Percentiles rank a stretch among this genome's conserved stretches.
Evolutionary conservation across 2,888 invertebrate species (phyloP).

Genomic region (Aphrophora alni): DNA sequence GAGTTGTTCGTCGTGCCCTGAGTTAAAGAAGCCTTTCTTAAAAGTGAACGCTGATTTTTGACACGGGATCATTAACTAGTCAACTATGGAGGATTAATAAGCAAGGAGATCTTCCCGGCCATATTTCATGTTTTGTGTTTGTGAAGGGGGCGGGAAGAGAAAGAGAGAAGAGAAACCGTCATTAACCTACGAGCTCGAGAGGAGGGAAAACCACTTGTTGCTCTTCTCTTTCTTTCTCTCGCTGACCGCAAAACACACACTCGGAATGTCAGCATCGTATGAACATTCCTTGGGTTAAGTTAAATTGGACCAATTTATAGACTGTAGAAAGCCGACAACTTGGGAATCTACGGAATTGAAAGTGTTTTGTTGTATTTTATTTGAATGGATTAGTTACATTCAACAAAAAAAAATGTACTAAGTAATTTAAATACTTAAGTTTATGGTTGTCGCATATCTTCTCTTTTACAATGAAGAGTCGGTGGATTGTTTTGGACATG

Average conservation of each 20-base stretch:
- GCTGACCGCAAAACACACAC: background rate
- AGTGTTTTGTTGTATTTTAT: background rate
- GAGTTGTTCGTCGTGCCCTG: background rate
- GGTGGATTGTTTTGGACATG: too few species aligned
- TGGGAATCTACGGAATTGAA: background rate
- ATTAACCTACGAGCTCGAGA: background rate
- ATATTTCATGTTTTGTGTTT: slow-evolving; percentile 3
- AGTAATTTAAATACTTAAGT: too few species aligned
- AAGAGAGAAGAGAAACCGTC: background rate
- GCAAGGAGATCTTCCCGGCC: background rate
- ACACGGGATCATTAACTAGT: background rate
- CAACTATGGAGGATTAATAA: background rate
- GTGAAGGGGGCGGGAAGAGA: background rate
- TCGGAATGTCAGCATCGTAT: background rate
- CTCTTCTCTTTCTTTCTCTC: background rate
- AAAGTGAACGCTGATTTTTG: slow-evolving; percentile 9
- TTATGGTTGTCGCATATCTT: too few species aligned
- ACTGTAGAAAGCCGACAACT: background rate
- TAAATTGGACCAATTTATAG: slow-evolving; percentile 1
- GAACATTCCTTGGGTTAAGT: background rate
- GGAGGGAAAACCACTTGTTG: background rate
- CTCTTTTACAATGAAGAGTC: too few species aligned
- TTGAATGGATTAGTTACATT: too few species aligned
- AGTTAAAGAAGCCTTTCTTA: background rate
- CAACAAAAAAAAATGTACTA: too few species aligned